phyloP scores from a whole-genome alignment of 1,140 invertebrate species.

The Phocides pigmalion region DNA sequence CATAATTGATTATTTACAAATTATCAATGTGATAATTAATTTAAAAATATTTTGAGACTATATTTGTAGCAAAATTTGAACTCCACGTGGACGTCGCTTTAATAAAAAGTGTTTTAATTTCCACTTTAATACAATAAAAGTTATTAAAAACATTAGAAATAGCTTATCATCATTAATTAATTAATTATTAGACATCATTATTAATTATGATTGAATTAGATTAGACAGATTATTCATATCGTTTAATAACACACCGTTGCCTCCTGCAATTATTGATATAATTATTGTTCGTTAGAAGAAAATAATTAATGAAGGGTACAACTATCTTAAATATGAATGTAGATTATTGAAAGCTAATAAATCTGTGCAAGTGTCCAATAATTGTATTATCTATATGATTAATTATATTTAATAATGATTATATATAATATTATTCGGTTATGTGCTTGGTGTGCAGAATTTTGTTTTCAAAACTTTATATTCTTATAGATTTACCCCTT shows the following conservation, averaged over 20 bases:
- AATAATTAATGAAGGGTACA: conserved; percentile 1
- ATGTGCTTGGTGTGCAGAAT: conserved; percentile 26
- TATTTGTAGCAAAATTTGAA: conserved; percentile 37
- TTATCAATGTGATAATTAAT: too few relatives aligned
- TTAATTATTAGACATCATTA: conserved; percentile 5
- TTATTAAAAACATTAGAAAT: conserved; percentile 2
- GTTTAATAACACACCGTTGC: conserved; percentile 14
- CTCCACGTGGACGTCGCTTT: conserved; percentile 37
- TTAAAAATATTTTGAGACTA: conserved; percentile 37
- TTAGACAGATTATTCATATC: too few relatives aligned
- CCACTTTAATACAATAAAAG: conserved; percentile 17
- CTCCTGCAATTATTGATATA: background rate
- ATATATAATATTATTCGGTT: conserved; percentile 17
- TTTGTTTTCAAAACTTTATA: conserved; percentile 23
- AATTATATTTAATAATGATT: conserved; percentile 26
- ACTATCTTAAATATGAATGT: conserved; percentile 5
- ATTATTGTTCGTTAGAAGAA: background rate
- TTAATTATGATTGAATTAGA: background rate
- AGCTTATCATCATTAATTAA: background rate
- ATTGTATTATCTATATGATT: conserved; percentile 27
- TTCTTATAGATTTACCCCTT: conserved; percentile 25
- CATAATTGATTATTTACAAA: too few relatives aligned
- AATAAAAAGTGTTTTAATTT: conserved; percentile 27
- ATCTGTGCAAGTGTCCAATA: conserved; percentile 26
- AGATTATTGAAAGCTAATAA: conserved; percentile 15